Base-by-base conservation (phyloP, 2,113 vertebrate genomes). In the Nyctereutes procyonoides region DNA sequence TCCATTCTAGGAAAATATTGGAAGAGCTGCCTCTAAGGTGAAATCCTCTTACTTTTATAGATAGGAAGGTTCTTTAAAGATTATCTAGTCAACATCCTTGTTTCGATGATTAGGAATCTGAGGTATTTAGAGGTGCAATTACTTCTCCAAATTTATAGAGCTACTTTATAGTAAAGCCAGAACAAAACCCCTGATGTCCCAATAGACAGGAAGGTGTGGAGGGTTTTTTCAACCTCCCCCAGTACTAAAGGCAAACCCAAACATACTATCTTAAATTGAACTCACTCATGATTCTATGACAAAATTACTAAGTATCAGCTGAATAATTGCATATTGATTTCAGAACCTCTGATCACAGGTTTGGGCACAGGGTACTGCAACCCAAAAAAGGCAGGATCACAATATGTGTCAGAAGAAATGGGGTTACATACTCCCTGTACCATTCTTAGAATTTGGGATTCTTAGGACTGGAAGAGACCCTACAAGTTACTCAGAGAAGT, bases 391-490 rank as follows among this genome's bases (percentile, higher is more conserved):
- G 4, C 3, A 86, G 48, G 48, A 63, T 26, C 4, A 35, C 8
- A 62, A 11, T 17, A 67, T 5, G 0, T 12, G 67, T 35, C 28
- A 94, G 55, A 63, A 90, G 74, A 88, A 55, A 95, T 0, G 90
- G 16, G 74, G 56, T 38, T 28, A 0, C 5, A 19, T 35, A 9
- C 2, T 62, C 4, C 2, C 11, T 83, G 13, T 13, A 30, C 26
- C n/a, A 51, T 48, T 82, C 32, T 93, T 79, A 88, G 71, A 93
- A 91, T 94, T 60, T 88, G 17, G 56, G 12, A 48, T 74, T 94
- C 35, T 60, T 55, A 56, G 82, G 69, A 63, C 48, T 53, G 5
- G 7, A 77, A 82, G 71, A 15, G 28, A 32, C 1, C 38, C 55
- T 77, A 13, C 2, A 48, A 16, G 48, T 93, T 63, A 88, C 30